Conservation (phyloP, 2,797 vertebrate genomes). For the Oryzias sinensis region DNA sequence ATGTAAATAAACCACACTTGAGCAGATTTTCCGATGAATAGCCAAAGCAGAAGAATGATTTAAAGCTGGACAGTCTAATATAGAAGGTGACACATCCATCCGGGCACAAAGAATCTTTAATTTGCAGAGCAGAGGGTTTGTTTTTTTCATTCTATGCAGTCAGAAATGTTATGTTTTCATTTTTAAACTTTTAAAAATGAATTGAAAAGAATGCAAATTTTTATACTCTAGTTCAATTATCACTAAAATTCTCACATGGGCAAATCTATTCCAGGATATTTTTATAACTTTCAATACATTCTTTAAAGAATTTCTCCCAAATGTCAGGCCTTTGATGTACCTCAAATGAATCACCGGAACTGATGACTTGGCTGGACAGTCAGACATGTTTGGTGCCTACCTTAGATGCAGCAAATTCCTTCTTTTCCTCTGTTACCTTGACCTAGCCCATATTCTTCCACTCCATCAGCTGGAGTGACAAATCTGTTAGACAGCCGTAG, state of each 20-base stretch:
- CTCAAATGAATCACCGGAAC: constrained; percentile 2
- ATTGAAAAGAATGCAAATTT: background rate
- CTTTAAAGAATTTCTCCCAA: background rate
- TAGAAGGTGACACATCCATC: background rate
- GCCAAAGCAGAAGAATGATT: constrained; percentile 6
- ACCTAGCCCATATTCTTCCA: constrained; percentile 30
- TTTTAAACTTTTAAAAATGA: background rate
- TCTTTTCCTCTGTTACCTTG: constrained; percentile 7
- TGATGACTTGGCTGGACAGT: constrained; percentile 3
- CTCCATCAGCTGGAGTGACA: constrained; percentile 32
- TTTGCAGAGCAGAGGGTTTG: no score
- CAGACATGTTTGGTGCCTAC: background rate
- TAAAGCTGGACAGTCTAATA: constrained; percentile 3
- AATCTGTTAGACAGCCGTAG: constrained; percentile 33
- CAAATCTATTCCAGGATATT: constrained; percentile 18
- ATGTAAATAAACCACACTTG: constrained; percentile 52
- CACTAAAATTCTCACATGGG: constrained; percentile 17
- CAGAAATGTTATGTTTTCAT: constrained; percentile 1
- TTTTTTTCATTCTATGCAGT: background rate
- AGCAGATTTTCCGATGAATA: constrained; percentile 20
- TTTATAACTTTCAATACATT: constrained; percentile 6
- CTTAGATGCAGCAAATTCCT: background rate
- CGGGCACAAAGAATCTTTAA: no score
- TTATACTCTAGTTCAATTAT: constrained; percentile 5
- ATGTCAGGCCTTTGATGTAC: constrained; percentile 7